These are phyloP conservation scores for Tethea ocularis DNA, from an alignment of 2,888 invertebrate genomes.

Conservation along the genomic window DNA sequence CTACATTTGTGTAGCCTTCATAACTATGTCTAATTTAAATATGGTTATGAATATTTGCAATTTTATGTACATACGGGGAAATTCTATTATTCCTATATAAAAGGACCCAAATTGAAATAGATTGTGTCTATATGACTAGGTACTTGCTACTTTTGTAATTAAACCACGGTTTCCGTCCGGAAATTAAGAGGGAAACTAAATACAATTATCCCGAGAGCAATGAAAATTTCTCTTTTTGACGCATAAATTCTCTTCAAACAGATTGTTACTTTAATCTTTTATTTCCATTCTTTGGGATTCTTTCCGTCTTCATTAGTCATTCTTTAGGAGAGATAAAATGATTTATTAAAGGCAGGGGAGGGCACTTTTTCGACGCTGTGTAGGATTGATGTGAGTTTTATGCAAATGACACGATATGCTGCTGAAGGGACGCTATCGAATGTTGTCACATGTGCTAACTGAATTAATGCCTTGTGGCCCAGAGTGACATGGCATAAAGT, in stretches of 20 bases:
- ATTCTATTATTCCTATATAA: not conserved
- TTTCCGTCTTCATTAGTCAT: conserved; percentile 69
- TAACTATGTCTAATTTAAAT: conserved; percentile 27
- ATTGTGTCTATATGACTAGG: not conserved
- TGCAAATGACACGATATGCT: conserved; percentile 45
- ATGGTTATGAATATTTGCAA: conserved; percentile 25
- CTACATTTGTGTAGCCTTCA: conserved; percentile 26
- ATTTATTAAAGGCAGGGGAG: conserved; percentile 59
- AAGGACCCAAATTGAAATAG: not conserved
- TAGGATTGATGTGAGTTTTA: conserved; percentile 50
- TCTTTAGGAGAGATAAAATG: conserved; percentile 70
- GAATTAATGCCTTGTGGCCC: not conserved
- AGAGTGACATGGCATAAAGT: not conserved
- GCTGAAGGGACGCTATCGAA: conserved; percentile 25
- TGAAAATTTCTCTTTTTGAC: conserved; percentile 21
- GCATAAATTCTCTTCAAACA: conserved; percentile 50
- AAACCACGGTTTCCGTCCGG: conserved; percentile 6
- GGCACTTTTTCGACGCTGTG: conserved; percentile 41
- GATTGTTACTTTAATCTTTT: conserved; percentile 66
- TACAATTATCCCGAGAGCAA: conserved; percentile 25
- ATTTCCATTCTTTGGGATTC: conserved; percentile 53
- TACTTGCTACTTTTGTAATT: conserved; percentile 8
- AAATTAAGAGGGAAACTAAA: conserved; percentile 24
- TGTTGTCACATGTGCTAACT: conserved; percentile 23
- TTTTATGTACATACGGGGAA: not conserved